A percentile compares a stretch with the other conserved stretches of the same genome.
Evolutionary conservation across 2,797 vertebrate species (phyloP).

Genomic region (Nannoperca obscura): DNA sequence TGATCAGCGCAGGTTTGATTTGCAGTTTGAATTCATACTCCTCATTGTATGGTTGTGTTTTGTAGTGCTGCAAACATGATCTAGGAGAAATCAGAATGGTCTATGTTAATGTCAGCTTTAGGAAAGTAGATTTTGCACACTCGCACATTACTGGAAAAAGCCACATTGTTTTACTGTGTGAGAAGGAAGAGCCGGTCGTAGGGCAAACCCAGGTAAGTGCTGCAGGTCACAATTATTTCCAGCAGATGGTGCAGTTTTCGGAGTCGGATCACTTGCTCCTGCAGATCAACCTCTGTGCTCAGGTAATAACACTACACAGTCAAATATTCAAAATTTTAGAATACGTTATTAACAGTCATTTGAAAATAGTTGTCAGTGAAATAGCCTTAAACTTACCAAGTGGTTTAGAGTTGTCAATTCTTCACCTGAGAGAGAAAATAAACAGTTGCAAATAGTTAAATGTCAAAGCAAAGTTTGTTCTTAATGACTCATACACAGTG

Average conservation of each 20-base stretch:
- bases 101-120: not conserved
- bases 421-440: constrained; percentile 83
- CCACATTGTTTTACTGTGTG: constrained; percentile 87
- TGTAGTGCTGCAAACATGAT: constrained; percentile 94
- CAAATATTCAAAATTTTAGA: constrained; percentile 37
- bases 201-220: constrained; percentile 89
- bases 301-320: constrained; percentile 90
- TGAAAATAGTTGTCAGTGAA: not conserved
- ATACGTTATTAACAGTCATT: not conserved
- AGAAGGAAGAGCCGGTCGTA: constrained; percentile 93
- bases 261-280: constrained; percentile 91
- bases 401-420: constrained; percentile 93
- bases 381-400: constrained; percentile 86
- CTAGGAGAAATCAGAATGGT: constrained; percentile 72
- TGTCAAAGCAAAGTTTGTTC: not conserved
- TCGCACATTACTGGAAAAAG: not conserved
- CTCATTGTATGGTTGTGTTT: constrained; percentile 90
- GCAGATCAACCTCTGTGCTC: constrained; percentile 88
- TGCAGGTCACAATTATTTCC: constrained; percentile 92
- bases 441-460: not conserved
- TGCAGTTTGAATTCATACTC: constrained; percentile 92
- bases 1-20: constrained; percentile 89
- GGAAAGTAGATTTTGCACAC: not conserved
- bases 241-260: constrained; percentile 96
- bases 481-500: not conserved